phyloP scores from a whole-genome alignment of 2,888 invertebrate genomes.

The Neoaliturus tenellus region DNA sequence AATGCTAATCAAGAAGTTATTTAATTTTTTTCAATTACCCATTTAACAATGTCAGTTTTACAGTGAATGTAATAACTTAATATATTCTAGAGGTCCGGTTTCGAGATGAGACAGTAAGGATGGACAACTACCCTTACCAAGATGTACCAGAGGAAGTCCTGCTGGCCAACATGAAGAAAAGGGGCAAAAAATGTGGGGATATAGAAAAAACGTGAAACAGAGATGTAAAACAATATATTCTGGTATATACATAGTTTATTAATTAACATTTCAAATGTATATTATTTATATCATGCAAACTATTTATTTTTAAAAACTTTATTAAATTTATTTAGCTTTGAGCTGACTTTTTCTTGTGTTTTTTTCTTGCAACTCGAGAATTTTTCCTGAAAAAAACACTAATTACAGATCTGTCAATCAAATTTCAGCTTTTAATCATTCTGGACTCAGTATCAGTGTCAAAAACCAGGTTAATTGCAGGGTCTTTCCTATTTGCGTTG shows the following conservation, averaged over 20 bases:
- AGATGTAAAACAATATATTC: not conserved
- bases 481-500: too few species aligned
- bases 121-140: conserved; percentile 81
- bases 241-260: not conserved
- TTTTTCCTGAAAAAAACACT: conserved; percentile 24
- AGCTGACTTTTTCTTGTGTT: not conserved
- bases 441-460: too few species aligned
- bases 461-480: too few species aligned
- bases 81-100: conserved; percentile 78
- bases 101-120: conserved; percentile 76
- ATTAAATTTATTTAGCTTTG: not conserved
- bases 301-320: not conserved
- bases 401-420: too few species aligned
- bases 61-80: too few species aligned
- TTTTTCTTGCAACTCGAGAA: not conserved
- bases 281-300: not conserved
- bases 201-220: not conserved
- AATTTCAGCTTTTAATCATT: too few species aligned
- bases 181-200: conserved; percentile 20
- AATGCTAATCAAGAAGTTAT: too few species aligned
- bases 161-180: conserved; percentile 25
- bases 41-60: too few species aligned
- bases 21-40: too few species aligned
- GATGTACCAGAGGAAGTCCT: conserved; percentile 69
- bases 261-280: not conserved